Conservation (phyloP, 1,140 invertebrate species). For the Formica selysi region DNA sequence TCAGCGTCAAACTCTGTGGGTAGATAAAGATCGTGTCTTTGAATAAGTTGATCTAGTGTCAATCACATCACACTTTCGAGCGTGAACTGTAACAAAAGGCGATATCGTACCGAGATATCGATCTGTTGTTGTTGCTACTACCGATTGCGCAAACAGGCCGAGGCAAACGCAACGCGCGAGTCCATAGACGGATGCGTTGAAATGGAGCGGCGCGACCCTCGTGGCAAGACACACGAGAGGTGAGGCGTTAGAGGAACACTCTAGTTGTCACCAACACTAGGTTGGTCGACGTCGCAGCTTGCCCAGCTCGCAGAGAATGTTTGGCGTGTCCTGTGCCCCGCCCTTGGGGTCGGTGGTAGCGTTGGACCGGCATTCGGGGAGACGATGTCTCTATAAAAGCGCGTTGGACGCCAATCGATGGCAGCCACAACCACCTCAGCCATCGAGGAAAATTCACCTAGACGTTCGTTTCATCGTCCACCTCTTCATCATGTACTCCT, state of each 20-base stretch:
- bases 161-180: constrained; percentile 50
- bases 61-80: not conserved
- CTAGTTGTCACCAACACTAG: constrained; percentile 69
- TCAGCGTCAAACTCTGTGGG: not conserved
- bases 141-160: not conserved
- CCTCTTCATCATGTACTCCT: constrained; percentile 76
- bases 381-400: constrained; percentile 82
- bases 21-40: not conserved
- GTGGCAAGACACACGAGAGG: constrained; percentile 30
- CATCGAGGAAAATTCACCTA: constrained; percentile 60
- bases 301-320: constrained; percentile 78
- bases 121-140: constrained; percentile 31
- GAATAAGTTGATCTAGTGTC: not conserved
- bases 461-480: constrained; percentile 31
- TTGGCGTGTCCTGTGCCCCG: constrained; percentile 82
- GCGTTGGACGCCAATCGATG: constrained; percentile 63
- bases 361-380: constrained; percentile 61
- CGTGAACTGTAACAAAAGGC: not conserved
- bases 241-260: constrained; percentile 74
- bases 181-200: constrained; percentile 50
- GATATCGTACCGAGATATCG: constrained; percentile 40
- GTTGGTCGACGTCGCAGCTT: constrained; percentile 65
- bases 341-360: constrained; percentile 81
- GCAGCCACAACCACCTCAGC: constrained; percentile 78
- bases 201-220: constrained; percentile 62